Conservation (phyloP, 2,113 vertebrate genomes). For the Verasper variegatus region DNA sequence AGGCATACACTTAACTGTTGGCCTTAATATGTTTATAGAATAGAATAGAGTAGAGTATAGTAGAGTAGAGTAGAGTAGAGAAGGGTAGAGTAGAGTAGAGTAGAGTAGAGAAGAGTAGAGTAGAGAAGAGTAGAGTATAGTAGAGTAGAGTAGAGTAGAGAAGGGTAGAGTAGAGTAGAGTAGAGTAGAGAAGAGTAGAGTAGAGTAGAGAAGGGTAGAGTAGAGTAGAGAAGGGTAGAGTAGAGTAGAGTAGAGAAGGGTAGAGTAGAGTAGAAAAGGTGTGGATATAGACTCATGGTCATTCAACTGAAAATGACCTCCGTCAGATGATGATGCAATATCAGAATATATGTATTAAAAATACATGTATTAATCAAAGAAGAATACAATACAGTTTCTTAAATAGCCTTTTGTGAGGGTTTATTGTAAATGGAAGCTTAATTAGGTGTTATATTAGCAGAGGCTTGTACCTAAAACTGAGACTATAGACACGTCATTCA, state of each 20-base stretch:
- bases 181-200: not conserved
- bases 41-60: not conserved
- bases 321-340: too few species aligned
- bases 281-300: too few species aligned
- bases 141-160: too few species aligned
- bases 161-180: too few species aligned
- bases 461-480: not conserved
- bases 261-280: too few species aligned
- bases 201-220: too few species aligned
- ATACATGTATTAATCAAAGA: too few species aligned
- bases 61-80: too few species aligned
- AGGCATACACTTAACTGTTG: not conserved
- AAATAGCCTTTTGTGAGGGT: not conserved
- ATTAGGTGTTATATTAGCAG: not conserved
- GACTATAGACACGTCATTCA: not conserved
- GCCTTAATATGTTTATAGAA: not conserved
- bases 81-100: too few species aligned
- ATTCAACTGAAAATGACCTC: too few species aligned
- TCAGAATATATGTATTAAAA: too few species aligned
- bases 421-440: not conserved
- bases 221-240: not conserved
- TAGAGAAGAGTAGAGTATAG: too few species aligned
- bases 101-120: not conserved
- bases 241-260: not conserved
- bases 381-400: not conserved